Evolutionary conservation across 2,888 invertebrate species (phyloP).

Genomic region (Macrophya alboannulata): DNA sequence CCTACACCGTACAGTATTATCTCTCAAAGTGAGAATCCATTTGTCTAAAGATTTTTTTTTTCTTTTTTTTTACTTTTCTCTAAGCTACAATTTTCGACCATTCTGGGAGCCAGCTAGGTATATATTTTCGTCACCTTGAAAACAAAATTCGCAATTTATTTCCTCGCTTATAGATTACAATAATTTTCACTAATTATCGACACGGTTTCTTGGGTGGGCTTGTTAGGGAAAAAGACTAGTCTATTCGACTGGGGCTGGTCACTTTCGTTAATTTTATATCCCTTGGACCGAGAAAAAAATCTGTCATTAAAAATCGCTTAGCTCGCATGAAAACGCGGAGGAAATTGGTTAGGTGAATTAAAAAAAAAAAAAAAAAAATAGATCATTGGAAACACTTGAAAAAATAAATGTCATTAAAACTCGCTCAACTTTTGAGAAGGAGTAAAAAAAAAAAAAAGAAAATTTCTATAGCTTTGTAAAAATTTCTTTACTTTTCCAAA

Average conservation of each 20-base stretch:
- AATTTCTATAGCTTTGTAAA: not conserved
- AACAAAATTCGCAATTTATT: constrained; percentile 52
- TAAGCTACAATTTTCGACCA: constrained; percentile 51
- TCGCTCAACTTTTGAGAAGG: constrained; percentile 35
- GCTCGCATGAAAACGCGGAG: not conserved
- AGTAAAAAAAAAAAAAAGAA: not conserved
- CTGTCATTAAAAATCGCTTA: constrained; percentile 41
- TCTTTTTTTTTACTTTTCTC: not conserved
- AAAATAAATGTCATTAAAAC: constrained; percentile 45
- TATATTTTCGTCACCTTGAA: constrained; percentile 19
- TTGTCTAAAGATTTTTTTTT: not conserved
- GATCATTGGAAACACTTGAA: not conserved
- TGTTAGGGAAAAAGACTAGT: constrained; percentile 56
- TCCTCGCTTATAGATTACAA: constrained; percentile 34
- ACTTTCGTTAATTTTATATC: constrained; percentile 30
- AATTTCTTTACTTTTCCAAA: not conserved
- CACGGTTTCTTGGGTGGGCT: constrained; percentile 58
- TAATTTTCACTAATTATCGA: constrained; percentile 48
- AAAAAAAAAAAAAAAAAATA: not conserved
- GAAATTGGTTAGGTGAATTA: not conserved
- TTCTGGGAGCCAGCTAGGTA: not conserved
- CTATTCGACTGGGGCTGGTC: constrained; percentile 45
- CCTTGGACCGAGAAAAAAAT: not conserved
- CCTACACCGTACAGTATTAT: not conserved
- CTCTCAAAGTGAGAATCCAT: constrained; percentile 25